A percentile compares a stretch with the other conserved stretches of the same genome.
phyloP scores from a whole-genome alignment of 1,140 invertebrate genomes.

The Maconellicoccus hirsutus region DNA sequence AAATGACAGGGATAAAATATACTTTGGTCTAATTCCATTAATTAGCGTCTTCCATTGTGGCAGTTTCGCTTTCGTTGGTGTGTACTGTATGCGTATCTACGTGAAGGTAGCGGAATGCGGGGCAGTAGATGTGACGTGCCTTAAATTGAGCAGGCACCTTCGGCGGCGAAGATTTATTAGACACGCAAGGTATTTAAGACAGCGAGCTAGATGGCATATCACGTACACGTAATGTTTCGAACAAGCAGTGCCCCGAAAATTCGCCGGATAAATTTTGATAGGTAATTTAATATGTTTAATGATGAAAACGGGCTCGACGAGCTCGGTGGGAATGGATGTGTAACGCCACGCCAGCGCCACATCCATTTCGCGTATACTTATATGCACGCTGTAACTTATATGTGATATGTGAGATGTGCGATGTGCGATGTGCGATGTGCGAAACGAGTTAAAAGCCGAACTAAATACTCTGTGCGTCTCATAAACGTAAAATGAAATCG shows the following conservation, averaged over 20 bases:
- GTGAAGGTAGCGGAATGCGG: neutral
- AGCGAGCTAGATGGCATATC: slow-evolving; percentile 11
- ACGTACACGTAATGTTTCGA: neutral
- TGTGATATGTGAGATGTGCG: too few relatives aligned
- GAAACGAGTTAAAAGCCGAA: slow-evolving; percentile 16
- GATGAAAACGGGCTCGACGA: slow-evolving; percentile 14
- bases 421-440: neutral
- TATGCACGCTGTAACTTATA: too few relatives aligned
- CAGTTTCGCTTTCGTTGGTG: neutral
- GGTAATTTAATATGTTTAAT: slow-evolving; percentile 22
- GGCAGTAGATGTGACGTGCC: neutral
- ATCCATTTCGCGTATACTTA: neutral
- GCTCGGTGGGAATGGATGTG: neutral
- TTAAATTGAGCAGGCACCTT: slow-evolving; percentile 9
- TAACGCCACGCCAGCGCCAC: neutral
- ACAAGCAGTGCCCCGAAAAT: neutral
- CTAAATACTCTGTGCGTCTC: slow-evolving; percentile 5
- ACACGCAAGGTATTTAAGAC: slow-evolving; percentile 18
- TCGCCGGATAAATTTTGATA: slow-evolving; percentile 18
- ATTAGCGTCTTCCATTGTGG: slow-evolving; percentile 19
- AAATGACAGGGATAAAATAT: slow-evolving; percentile 13
- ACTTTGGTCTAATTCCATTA: slow-evolving; percentile 21
- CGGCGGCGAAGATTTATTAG: slow-evolving; percentile 13
- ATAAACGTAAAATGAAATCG: slow-evolving; percentile 16
- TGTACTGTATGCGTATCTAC: too few relatives aligned